Conservation (phyloP, 2,113 vertebrate genomes). For the Antennarius striatus region DNA sequence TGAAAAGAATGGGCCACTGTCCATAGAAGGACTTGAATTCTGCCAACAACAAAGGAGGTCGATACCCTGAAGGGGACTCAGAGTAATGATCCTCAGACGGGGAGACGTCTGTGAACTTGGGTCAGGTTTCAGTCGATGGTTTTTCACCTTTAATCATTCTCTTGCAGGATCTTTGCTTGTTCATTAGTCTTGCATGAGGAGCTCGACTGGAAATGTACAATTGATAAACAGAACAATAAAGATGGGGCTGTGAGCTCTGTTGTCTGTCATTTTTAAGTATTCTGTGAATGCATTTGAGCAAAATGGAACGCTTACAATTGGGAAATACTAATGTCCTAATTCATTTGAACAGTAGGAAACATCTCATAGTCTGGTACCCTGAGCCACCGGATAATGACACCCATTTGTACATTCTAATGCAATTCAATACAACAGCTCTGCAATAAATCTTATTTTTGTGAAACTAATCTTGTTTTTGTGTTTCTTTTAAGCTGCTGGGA, state of each 20-base stretch:
- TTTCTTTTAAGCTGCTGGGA: too few species aligned
- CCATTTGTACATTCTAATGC: not conserved
- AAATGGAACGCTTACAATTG: too few species aligned
- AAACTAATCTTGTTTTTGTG: too few species aligned
- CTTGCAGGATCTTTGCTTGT: conserved; percentile 32
- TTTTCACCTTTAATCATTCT: conserved; percentile 8
- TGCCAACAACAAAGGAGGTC: not conserved
- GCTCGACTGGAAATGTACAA: conserved; percentile 34
- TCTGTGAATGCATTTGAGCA: too few species aligned
- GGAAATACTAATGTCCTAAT: too few species aligned
- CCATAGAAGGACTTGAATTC: conserved; percentile 1
- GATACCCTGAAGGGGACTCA: not conserved
- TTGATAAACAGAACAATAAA: conserved; percentile 52
- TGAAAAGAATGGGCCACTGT: conserved; percentile 5
- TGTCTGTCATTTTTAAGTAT: not conserved
- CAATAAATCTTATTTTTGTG: too few species aligned
- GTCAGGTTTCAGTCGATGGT: not conserved
- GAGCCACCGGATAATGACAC: too few species aligned
- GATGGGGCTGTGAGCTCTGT: conserved; percentile 29
- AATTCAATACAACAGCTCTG: not conserved
- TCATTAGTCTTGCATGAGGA: conserved; percentile 52
- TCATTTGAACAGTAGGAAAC: too few species aligned
- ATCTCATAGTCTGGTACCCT: too few species aligned
- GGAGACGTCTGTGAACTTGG: conserved; percentile 1
- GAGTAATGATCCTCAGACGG: not conserved